phyloP scores from a whole-genome alignment of 2,797 vertebrate genomes.

The Phalloptychus januarius region DNA sequence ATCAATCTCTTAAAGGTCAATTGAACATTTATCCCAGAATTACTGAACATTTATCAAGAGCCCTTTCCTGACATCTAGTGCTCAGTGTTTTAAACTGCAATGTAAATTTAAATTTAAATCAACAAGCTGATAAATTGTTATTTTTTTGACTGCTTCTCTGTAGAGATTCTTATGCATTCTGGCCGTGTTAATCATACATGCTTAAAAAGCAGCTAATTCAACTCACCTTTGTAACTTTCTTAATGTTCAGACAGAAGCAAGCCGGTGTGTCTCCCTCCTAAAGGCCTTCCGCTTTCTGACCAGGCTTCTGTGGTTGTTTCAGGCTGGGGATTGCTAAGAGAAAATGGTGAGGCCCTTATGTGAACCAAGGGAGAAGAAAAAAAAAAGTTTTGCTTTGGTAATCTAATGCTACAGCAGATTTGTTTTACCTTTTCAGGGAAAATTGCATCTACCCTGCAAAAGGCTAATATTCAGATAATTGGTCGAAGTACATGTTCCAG shows the following conservation, averaged over 20 bases:
- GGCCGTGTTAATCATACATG: background rate
- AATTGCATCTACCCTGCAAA: constrained; percentile 81
- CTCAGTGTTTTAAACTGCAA: constrained; percentile 12
- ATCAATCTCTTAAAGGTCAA: background rate
- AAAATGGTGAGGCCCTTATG: constrained; percentile 71
- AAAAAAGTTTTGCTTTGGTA: background rate
- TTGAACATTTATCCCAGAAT: too few species aligned
- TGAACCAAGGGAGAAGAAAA: background rate
- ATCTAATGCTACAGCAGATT: background rate
- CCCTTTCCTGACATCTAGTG: constrained; percentile 52
- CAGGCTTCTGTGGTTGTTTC: constrained; percentile 75
- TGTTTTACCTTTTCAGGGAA: constrained; percentile 54
- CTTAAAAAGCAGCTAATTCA: background rate
- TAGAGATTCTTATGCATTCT: background rate
- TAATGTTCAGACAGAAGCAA: constrained; percentile 70
- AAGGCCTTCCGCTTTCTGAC: constrained; percentile 68
- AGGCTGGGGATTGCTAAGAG: constrained; percentile 87
- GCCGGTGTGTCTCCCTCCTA: constrained; percentile 89
- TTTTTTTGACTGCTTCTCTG: background rate
- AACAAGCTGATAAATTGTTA: background rate
- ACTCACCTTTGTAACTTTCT: background rate
- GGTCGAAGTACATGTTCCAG: constrained; percentile 76
- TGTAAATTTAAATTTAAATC: background rate
- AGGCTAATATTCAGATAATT: constrained; percentile 82
- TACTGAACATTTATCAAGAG: background rate